Evolutionary conservation across 2,113 vertebrate species (phyloP).

Genomic region (Meleagris gallopavo): DNA sequence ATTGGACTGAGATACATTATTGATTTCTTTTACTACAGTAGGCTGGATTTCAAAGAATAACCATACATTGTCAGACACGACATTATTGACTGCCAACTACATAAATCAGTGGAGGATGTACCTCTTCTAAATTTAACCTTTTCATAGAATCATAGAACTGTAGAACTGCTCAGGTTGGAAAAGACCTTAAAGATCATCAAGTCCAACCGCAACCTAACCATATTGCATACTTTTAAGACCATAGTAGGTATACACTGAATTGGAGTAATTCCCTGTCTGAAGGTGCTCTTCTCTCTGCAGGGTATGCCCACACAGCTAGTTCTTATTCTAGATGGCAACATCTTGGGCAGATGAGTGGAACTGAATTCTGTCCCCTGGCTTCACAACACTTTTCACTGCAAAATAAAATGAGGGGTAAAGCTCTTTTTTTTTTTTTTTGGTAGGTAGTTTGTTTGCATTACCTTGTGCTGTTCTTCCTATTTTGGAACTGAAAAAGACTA

Average conservation of each 20-base stretch:
- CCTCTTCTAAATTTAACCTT: neutral
- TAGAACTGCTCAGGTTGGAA: too few species aligned
- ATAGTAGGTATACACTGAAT: neutral
- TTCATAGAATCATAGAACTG: too few species aligned
- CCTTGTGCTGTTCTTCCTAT: neutral
- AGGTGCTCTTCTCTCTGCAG: neutral
- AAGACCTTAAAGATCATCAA: too few species aligned
- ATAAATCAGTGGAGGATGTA: neutral
- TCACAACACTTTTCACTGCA: neutral
- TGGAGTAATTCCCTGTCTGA: rapidly evolving
- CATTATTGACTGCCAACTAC: neutral
- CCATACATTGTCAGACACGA: neutral
- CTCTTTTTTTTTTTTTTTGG: neutral
- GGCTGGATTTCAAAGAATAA: neutral
- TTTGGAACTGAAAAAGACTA: neutral
- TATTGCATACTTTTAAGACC: neutral
- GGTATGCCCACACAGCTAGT: neutral
- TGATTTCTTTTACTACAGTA: neutral
- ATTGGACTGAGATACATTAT: neutral
- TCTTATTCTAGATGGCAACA: neutral
- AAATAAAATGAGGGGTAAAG: neutral
- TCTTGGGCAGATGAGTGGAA: neutral
- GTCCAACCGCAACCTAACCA: too few species aligned
- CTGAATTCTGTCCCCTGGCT: neutral
- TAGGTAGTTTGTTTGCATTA: neutral